Evolutionary conservation across 1,140 invertebrate genomes (phyloP), one percentile per base, ranked within the genome.

Genomic region (Macrobrachium rosenbergii): DNA sequence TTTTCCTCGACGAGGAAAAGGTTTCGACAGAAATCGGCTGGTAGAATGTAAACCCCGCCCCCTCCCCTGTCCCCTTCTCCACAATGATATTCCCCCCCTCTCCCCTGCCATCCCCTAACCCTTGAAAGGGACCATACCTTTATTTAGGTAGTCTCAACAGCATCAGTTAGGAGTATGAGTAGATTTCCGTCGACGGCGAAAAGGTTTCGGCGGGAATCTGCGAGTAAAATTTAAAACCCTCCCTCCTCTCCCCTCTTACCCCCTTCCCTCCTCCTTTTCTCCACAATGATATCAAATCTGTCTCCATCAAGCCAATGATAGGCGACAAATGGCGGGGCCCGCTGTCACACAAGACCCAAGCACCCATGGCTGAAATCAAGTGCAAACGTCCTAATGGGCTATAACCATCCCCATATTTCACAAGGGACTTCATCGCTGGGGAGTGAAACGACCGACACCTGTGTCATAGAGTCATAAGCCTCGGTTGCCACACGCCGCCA

Each of bases 311-410:
- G 78, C 60, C 78, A 80, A 28, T 64, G 45, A 58, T 58, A 78
- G 52, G 17, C 21, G 78, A 80, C 59, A 64, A 64, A 80, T 80
- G 60, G 59, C 21, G 19, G 12, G 60, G 60, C n/a, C 59, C 23
- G 60, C 21, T 64, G 59, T 64, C 59, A 80, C 59, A 80, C 45
- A 80, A 80, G 78, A 80, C 78, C 37, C 21, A 14, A 23, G 45
- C 78, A 62, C 21, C 78, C 60, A 45, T 63, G 78, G 78, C 63
- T 28, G 60, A 43, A 80, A 80, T 80, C 78, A 80, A 64, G 78
- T 80, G 60, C 78, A 80, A 80, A 80, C 59, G 60, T 80, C 59
- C 77, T 80, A 63, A 80, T 80, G 77, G 77, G n/a, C 77, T 17
- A 63, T 80, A 80, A 80, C 77, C 60, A 63, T 80, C 59, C 21